Percentiles rank a stretch among this genome's conserved stretches.
phyloP scores from a whole-genome alignment of 2,888 invertebrate genomes.

The Allygus modestus region DNA sequence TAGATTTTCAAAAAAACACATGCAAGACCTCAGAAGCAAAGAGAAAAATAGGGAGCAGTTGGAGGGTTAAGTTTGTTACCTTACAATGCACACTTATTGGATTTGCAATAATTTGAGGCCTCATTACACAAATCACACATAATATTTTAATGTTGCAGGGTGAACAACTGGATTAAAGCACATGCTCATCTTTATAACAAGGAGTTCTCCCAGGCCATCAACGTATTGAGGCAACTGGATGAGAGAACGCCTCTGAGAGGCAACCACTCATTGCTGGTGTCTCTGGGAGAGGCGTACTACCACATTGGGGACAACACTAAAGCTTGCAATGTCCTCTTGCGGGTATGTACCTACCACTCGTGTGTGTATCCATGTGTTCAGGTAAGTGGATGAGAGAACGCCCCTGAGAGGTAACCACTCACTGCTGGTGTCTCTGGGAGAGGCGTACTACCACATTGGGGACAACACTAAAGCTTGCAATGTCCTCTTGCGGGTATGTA shows the following conservation, averaged over 20 bases:
- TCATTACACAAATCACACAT: too few species aligned
- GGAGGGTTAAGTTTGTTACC: too few species aligned
- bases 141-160: background rate
- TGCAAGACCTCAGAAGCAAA: too few species aligned
- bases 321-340: slow-evolving; percentile 78
- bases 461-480: slow-evolving; percentile 82
- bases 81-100: too few species aligned
- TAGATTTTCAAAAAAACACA: too few species aligned
- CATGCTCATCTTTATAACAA: slow-evolving; percentile 76
- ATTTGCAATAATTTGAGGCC: too few species aligned
- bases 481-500: slow-evolving; percentile 75
- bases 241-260: slow-evolving; percentile 81
- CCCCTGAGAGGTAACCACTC: slow-evolving; percentile 82
- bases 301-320: slow-evolving; percentile 83
- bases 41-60: too few species aligned
- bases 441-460: slow-evolving; percentile 85
- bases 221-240: slow-evolving; percentile 82
- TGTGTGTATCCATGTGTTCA: slow-evolving; percentile 79
- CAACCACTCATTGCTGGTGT: slow-evolving; percentile 82
- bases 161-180: slow-evolving; percentile 78
- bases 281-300: slow-evolving; percentile 85
- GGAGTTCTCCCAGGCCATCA: slow-evolving; percentile 83
- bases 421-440: slow-evolving; percentile 83
- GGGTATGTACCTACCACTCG: slow-evolving; percentile 73
- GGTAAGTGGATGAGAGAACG: slow-evolving; percentile 81